Evolutionary conservation across 2,113 vertebrate species (phyloP).

Genomic region (Leuciscus idus): DNA sequence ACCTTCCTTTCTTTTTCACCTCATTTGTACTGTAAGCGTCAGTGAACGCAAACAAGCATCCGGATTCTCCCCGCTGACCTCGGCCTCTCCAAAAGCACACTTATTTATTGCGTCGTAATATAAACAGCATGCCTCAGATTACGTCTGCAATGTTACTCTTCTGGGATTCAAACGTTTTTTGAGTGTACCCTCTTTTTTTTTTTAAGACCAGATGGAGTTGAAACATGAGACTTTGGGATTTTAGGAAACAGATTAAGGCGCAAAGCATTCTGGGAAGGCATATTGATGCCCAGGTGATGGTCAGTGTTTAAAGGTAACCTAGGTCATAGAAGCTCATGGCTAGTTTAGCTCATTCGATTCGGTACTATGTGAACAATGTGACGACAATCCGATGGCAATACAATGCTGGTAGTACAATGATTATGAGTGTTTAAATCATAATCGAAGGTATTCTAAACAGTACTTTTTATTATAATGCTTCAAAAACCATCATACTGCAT

Average conservation of each 20-base stretch:
- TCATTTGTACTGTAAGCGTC: background rate
- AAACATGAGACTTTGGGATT: background rate
- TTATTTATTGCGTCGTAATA: conserved; percentile 72
- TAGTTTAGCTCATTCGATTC: background rate
- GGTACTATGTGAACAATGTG: background rate
- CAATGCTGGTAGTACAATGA: too few species aligned
- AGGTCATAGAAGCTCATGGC: background rate
- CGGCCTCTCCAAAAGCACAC: conserved; percentile 56
- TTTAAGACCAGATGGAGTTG: background rate
- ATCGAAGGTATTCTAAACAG: background rate
- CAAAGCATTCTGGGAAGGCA: background rate
- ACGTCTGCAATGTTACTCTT: conserved; percentile 67
- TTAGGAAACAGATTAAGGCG: background rate
- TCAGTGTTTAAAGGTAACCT: background rate
- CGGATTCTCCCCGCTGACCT: conserved; percentile 38
- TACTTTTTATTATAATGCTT: background rate
- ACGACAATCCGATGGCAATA: background rate
- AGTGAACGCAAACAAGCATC: conserved; percentile 13
- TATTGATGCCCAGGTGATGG: background rate
- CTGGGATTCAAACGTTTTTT: conserved; percentile 64
- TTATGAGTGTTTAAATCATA: background rate
- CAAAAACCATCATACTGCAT: too few species aligned
- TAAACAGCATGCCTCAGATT: conserved; percentile 74
- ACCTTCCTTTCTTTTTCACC: background rate
- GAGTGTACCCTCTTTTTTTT: conserved; percentile 18